phyloP scores from a whole-genome alignment of 2,888 invertebrate species.

The Leistus spinibarbis region DNA sequence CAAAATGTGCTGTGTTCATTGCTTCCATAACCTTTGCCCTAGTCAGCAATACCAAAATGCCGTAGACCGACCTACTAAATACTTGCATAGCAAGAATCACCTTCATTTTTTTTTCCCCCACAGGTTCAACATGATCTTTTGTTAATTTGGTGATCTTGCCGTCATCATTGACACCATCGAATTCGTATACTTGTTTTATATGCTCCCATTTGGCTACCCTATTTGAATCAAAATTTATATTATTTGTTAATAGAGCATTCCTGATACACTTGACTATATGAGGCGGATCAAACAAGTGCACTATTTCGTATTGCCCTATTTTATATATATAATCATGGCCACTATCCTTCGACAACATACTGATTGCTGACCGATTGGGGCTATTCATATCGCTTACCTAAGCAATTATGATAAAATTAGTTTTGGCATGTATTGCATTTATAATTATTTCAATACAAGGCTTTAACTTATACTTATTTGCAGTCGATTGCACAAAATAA shows the following conservation, averaged over 20 bases:
- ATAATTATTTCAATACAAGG: conserved; percentile 7
- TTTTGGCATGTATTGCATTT: conserved; percentile 5
- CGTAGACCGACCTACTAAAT: conserved; percentile 11
- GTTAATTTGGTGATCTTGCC: conserved; percentile 11
- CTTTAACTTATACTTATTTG: conserved; percentile 2
- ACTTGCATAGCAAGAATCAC: conserved; percentile 13
- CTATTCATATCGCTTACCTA: conserved; percentile 13
- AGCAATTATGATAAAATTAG: conserved; percentile 9
- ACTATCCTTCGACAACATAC: not conserved
- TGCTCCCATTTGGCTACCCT: not conserved
- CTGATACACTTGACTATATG: conserved; percentile 1
- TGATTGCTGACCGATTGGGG: conserved; percentile 9
- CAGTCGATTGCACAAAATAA: conserved; percentile 9
- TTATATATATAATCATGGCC: conserved; percentile 4
- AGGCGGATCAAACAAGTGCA: conserved; percentile 9
- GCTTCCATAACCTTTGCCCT: not conserved
- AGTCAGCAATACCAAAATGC: not conserved
- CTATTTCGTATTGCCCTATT: not conserved
- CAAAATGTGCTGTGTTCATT: not conserved
- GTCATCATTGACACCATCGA: not conserved
- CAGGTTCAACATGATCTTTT: conserved; percentile 11
- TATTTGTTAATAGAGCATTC: conserved; percentile 10
- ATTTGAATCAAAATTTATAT: conserved; percentile 5
- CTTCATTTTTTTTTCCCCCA: conserved; percentile 15
- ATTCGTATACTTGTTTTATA: not conserved